Conservation (phyloP, 2,797 vertebrate genomes). For the Anabacerthia variegaticeps region DNA sequence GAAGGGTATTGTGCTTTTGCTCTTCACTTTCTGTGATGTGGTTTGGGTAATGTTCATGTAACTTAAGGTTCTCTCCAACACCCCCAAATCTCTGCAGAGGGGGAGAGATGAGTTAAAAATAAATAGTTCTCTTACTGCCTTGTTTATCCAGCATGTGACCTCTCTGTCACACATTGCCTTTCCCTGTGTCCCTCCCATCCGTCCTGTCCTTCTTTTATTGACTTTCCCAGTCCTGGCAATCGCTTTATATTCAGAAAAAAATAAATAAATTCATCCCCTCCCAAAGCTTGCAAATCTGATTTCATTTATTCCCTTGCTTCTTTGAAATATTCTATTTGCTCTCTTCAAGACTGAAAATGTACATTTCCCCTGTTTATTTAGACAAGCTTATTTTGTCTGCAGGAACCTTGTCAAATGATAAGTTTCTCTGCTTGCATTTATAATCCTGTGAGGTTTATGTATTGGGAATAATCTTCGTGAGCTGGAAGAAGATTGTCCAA, state of each 20-base stretch:
- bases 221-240: neutral
- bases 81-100: neutral
- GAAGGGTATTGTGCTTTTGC: neutral
- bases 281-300: constrained; percentile 14
- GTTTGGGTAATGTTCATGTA: neutral
- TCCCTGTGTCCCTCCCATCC: neutral
- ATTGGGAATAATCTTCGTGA: constrained; percentile 22
- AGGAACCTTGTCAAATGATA: neutral
- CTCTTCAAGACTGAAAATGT: neutral
- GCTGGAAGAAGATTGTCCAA: constrained; percentile 24
- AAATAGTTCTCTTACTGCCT: neutral
- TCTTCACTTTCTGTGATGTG: neutral
- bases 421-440: neutral
- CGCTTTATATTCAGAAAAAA: constrained; percentile 4
- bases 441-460: constrained; percentile 20
- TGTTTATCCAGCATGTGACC: neutral
- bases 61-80: neutral
- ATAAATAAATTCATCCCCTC: neutral
- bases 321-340: neutral
- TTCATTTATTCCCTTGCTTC: neutral
- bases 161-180: neutral
- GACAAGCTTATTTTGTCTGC: constrained; percentile 17
- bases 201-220: neutral
- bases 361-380: neutral
- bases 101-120: neutral